Conservation (phyloP, 2,888 invertebrate species). For the Thymelicus acteon region DNA sequence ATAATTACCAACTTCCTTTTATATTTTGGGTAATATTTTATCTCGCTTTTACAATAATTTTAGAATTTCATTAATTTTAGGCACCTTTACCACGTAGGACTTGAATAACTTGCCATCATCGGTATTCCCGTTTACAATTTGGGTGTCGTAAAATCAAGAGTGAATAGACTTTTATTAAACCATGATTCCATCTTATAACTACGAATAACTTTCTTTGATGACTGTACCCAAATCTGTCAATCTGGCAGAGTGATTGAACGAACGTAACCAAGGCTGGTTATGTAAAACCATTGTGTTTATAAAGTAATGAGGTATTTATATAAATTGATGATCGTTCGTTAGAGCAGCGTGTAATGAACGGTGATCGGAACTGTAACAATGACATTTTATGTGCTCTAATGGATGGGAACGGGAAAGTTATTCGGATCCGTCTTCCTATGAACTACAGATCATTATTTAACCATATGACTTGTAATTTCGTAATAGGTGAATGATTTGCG, state of each 20-base stretch:
- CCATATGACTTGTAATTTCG: background rate
- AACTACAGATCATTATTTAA: background rate
- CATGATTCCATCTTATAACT: too few relatives aligned
- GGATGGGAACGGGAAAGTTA: slow-evolving; percentile 28
- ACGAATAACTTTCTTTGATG: too few relatives aligned
- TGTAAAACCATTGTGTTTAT: slow-evolving; percentile 43
- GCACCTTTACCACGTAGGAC: too few relatives aligned
- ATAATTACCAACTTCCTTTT: too few relatives aligned
- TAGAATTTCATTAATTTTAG: too few relatives aligned
- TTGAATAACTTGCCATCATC: too few relatives aligned
- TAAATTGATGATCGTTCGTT: slow-evolving; percentile 46
- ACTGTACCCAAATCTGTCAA: background rate
- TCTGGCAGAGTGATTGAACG: slow-evolving; percentile 9
- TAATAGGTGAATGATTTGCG: background rate
- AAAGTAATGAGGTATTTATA: slow-evolving; percentile 47
- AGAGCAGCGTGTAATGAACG: slow-evolving; percentile 66
- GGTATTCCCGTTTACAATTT: too few relatives aligned
- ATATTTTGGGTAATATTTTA: too few relatives aligned
- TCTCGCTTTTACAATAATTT: too few relatives aligned
- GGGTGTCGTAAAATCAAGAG: too few relatives aligned
- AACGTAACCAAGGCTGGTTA: slow-evolving; percentile 33
- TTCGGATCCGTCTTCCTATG: slow-evolving; percentile 13
- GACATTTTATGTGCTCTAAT: slow-evolving; percentile 57
- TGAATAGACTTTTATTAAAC: too few relatives aligned
- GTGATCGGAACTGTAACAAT: slow-evolving; percentile 67